Percentiles rank a stretch among this genome's conserved stretches.
These are phyloP conservation scores for Ariopsis seemanni DNA, from an alignment of 2,113 vertebrate genomes.

Conservation along the genomic window DNA sequence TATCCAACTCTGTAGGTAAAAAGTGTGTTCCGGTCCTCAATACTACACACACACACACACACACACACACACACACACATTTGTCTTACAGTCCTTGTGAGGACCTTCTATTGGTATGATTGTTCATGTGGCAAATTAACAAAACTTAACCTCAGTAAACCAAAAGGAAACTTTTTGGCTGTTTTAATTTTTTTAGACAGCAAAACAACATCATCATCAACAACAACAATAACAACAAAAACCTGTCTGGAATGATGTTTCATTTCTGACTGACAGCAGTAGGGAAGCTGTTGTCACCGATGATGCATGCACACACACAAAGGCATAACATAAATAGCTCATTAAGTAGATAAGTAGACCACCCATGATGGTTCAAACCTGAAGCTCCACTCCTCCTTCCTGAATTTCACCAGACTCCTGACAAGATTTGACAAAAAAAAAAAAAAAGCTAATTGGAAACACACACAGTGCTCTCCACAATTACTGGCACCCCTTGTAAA, in stretches of 20 bases:
- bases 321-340: background rate
- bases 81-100: background rate
- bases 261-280: background rate
- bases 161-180: background rate
- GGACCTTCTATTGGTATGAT: background rate
- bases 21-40: no score
- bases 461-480: background rate
- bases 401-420: background rate
- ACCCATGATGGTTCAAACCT: background rate
- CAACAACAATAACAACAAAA: background rate
- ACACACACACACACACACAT: background rate
- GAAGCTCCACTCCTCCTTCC: background rate
- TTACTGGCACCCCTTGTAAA: no score
- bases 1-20: no score
- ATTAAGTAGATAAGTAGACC: conserved; percentile 3
- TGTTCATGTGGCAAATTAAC: background rate
- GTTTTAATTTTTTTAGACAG: background rate
- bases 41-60: background rate
- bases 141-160: background rate
- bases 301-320: background rate
- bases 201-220: background rate
- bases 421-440: background rate
- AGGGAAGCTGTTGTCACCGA: background rate
- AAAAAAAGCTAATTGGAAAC: background rate
- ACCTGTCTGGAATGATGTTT: background rate